Conservation (phyloP, 2,113 vertebrate genomes). For the Gnathonemus echidnorhynchus region DNA sequence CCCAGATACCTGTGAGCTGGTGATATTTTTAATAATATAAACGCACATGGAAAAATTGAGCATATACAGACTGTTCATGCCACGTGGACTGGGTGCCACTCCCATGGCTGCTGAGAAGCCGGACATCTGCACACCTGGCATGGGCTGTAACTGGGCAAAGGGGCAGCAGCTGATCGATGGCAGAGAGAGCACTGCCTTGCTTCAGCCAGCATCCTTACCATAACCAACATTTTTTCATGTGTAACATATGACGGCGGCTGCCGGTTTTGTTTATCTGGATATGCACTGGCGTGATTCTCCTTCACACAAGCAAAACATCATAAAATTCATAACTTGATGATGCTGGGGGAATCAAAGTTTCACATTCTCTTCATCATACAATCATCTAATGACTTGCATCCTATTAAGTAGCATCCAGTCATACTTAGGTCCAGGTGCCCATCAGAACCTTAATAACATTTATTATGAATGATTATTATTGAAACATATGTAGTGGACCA, state of each 20-base stretch:
- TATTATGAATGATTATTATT: too few relatives aligned
- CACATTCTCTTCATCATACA: background rate
- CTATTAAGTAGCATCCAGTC: background rate
- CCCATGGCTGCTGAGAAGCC: background rate
- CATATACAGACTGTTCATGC: background rate
- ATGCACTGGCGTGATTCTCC: background rate
- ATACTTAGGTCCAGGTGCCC: background rate
- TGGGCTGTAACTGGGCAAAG: background rate
- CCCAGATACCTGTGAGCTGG: background rate
- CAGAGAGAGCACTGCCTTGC: background rate
- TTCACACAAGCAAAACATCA: background rate
- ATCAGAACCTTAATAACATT: background rate
- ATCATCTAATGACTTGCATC: background rate
- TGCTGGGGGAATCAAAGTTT: background rate
- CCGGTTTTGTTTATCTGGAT: background rate
- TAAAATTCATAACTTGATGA: background rate
- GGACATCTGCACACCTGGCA: background rate
- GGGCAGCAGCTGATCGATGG: background rate
- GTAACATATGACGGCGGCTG: background rate
- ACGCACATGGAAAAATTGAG: background rate
- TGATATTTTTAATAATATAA: background rate
- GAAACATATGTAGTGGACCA: background rate
- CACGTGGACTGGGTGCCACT: background rate
- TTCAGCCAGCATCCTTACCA: background rate
- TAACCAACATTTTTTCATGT: background rate